Percentiles rank a stretch among this genome's conserved stretches.
phyloP scores from a whole-genome alignment of 2,888 invertebrate species.

The Teleiodes luculella region DNA sequence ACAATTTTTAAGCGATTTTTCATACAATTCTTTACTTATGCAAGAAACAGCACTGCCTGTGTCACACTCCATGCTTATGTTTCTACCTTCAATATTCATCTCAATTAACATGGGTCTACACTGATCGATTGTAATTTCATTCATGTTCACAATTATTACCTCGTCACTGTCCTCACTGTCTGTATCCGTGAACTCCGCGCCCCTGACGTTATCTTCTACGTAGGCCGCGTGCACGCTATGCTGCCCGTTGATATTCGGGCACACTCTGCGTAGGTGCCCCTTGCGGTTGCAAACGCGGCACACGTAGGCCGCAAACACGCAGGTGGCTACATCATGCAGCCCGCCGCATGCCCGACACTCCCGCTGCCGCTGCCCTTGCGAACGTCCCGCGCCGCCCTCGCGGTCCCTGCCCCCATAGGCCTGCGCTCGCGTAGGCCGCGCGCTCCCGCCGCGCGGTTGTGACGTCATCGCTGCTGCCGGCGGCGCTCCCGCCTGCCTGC shows the following conservation, averaged over 20 bases:
- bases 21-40: too few relatives aligned
- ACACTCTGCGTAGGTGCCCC: neutral
- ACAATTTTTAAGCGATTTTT: too few relatives aligned
- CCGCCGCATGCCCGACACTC: neutral
- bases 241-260: neutral
- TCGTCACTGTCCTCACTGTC: neutral
- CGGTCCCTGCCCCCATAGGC: neutral
- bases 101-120: neutral
- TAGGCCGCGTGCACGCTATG: too few relatives aligned
- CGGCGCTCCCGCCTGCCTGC: neutral
- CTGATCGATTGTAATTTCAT: neutral
- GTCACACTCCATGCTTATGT: neutral
- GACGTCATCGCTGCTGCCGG: neutral
- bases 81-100: neutral
- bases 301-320: neutral
- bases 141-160: neutral
- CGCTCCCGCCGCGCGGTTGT: slow-evolving; percentile 1
- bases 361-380: neutral
- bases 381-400: neutral
- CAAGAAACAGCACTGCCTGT: too few relatives aligned
- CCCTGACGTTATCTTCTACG: neutral
- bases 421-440: neutral
- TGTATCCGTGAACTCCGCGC: neutral
- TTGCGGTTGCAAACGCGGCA: neutral
- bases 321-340: neutral